Conservation (phyloP, 1,140 invertebrate genomes). For the Chironomus tepperi region DNA sequence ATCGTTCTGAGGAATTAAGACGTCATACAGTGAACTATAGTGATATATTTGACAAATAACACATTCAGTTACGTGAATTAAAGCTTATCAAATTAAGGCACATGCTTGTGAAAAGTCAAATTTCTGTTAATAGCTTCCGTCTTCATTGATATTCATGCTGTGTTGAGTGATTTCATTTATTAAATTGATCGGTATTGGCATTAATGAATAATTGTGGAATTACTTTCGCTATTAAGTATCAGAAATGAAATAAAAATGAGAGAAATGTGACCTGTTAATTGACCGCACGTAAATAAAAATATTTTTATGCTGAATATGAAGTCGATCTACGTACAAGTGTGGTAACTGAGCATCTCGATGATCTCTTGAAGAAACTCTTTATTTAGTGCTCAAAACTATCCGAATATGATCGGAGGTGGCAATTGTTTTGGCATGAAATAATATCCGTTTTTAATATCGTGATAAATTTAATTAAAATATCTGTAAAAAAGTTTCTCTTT, state of each 20-base stretch:
- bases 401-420: no score
- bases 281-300: not conserved
- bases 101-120: not conserved
- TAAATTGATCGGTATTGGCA: not conserved
- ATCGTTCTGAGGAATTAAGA: no score
- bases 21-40: no score
- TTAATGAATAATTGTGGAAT: not conserved
- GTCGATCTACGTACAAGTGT: not conserved
- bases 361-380: no score
- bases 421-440: no score
- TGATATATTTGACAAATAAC: no score
- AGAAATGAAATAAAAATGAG: not conserved
- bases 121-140: not conserved
- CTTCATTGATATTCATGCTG: constrained; percentile 1
- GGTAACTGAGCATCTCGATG: no score
- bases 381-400: no score
- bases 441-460: no score
- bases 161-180: not conserved
- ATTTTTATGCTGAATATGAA: not conserved
- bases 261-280: not conserved
- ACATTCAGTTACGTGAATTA: no score
- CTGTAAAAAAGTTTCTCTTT: no score
- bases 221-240: not conserved
- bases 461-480: no score
- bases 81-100: not conserved